Evolutionary conservation across 2,888 invertebrate species (phyloP).

Genomic region (Ormyrus pomaceus): DNA sequence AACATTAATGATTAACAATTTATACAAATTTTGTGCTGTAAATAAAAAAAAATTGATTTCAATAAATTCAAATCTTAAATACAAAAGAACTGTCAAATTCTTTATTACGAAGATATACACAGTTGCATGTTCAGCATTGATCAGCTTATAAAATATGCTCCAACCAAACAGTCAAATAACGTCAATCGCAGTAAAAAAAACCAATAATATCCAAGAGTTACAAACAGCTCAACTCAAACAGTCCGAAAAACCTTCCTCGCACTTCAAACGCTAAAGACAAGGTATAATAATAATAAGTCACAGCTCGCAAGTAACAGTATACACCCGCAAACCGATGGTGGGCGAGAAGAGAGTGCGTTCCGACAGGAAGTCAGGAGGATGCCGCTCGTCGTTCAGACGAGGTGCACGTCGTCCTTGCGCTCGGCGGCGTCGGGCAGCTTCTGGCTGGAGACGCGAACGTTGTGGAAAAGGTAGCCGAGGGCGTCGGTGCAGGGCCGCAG

Average conservation of each 20-base stretch:
- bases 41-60: too few species aligned
- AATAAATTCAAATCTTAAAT: too few species aligned
- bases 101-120: too few species aligned
- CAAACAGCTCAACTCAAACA: background rate
- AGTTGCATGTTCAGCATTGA: too few species aligned
- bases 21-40: too few species aligned
- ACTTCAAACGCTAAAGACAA: background rate
- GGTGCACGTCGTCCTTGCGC: slow-evolving; percentile 69
- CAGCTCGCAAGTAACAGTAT: background rate
- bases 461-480: slow-evolving; percentile 80
- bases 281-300: background rate
- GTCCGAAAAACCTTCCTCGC: background rate
- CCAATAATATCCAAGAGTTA: background rate
- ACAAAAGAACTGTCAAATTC: too few species aligned
- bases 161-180: background rate
- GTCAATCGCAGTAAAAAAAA: background rate
- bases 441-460: slow-evolving; percentile 79
- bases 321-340: background rate
- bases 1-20: too few species aligned
- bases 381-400: slow-evolving; percentile 59
- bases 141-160: too few species aligned
- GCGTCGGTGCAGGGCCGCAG: slow-evolving; percentile 81
- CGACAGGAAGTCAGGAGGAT: slow-evolving; percentile 9
- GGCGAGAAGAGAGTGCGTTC: background rate
- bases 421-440: slow-evolving; percentile 77